Evolutionary conservation across 2,113 vertebrate species (phyloP), one percentile per base, ranked within the genome.

Genomic region (Beaufortia kweichowensis): DNA sequence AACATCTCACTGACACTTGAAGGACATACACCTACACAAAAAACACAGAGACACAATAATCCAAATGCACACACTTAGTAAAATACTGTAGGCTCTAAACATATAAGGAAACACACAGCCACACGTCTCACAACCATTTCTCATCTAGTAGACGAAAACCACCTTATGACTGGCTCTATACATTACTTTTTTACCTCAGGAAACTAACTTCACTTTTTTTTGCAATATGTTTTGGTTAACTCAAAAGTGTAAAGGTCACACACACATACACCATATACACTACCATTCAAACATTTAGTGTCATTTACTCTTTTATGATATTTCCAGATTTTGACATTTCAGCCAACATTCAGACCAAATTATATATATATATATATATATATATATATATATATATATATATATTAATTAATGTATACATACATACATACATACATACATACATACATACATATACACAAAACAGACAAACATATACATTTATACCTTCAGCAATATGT

Each of bases 401-500:
- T n/a, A n/a, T n/a, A n/a, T n/a, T n/a, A n/a, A n/a, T n/a, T n/a
- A n/a, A n/a, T n/a, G n/a, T n/a, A n/a, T n/a, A n/a, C n/a, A n/a
- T n/a, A n/a, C n/a, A n/a, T n/a, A n/a, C n/a, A n/a, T n/a, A n/a
- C n/a, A n/a, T n/a, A n/a, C n/a, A n/a, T n/a, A n/a, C n/a, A n/a
- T n/a, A n/a, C n/a, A n/a, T n/a, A n/a, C n/a, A n/a, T n/a, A n/a
- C n/a, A n/a, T n/a, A n/a, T n/a, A n/a, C n/a, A 26, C 21, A 61
- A 10, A 39, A 26, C 35, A 63, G 7, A 61, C n/a, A 24, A 26
- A 28, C 15, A 9, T 14, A 29, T 53, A n/a, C 23, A 8, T 1
- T 33, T 74, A 72, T 62, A 83, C 81, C 81, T 80, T 80, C 26
- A 83, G 46, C 48, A 83, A 19, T 28, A 83, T n/a, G 63, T 26